phyloP scores from a whole-genome alignment of 2,888 invertebrate genomes.

The Eristalis arbustorum region DNA sequence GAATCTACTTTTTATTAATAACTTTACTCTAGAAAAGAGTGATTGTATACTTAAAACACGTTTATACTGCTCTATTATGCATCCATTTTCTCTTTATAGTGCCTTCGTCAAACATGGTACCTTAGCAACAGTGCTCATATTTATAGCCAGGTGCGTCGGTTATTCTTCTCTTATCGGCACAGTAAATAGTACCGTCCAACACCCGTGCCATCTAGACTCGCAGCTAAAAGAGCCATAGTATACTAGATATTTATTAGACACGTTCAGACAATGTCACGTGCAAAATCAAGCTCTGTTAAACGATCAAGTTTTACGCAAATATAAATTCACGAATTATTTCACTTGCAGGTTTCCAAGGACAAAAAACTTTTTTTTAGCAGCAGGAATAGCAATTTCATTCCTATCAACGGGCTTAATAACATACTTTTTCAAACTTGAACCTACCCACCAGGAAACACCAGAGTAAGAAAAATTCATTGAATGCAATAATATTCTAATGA shows the following conservation, averaged over 20 bases:
- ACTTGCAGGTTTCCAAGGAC: slow-evolving; percentile 72
- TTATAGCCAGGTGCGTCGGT: slow-evolving; percentile 73
- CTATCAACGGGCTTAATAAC: slow-evolving; percentile 73
- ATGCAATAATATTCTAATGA: not conserved
- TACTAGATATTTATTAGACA: no score
- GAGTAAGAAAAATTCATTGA: slow-evolving; percentile 74
- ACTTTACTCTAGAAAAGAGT: slow-evolving; percentile 76
- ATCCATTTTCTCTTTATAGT: slow-evolving; percentile 68
- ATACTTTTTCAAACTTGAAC: slow-evolving; percentile 74
- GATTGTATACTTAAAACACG: slow-evolving; percentile 59
- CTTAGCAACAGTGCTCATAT: slow-evolving; percentile 73
- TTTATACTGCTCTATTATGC: not conserved
- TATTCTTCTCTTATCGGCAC: no score
- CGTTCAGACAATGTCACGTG: no score
- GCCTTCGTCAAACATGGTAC: slow-evolving; percentile 79
- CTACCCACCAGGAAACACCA: slow-evolving; percentile 75
- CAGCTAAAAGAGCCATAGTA: no score
- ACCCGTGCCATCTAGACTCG: no score
- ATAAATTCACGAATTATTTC: not conserved
- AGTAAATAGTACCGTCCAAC: no score
- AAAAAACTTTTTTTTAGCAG: slow-evolving; percentile 56
- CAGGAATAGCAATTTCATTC: slow-evolving; percentile 63
- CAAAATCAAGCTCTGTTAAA: no score
- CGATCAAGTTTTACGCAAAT: no score
- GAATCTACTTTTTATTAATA: slow-evolving; percentile 78